Evolutionary conservation across 2,797 vertebrate genomes (phyloP).

Genomic region (Poecilia velifera): DNA sequence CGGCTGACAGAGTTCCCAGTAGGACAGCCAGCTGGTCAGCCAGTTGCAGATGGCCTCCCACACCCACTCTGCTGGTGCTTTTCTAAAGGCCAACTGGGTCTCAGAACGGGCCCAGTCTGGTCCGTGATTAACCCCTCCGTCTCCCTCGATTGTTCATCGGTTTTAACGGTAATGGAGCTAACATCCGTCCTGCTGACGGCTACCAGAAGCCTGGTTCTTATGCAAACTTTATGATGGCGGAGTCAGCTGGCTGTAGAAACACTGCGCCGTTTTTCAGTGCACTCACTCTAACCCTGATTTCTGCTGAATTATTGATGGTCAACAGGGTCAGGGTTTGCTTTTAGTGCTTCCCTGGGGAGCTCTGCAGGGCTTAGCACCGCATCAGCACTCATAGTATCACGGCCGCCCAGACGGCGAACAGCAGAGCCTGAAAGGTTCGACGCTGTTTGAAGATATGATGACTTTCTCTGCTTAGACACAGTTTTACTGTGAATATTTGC

Average conservation of each 20-base stretch:
- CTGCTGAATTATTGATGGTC: conserved; percentile 91
- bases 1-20: conserved; percentile 21
- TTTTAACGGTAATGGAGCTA: conserved; percentile 84
- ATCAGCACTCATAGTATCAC: conserved; percentile 84
- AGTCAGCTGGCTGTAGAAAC: conserved; percentile 82
- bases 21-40: conserved; percentile 32
- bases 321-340: conserved; percentile 87
- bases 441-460: neutral
- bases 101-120: conserved; percentile 39
- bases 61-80: conserved; percentile 23
- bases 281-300: conserved; percentile 92
- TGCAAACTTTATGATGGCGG: conserved; percentile 89
- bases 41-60: conserved; percentile 32
- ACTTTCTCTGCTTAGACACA: neutral
- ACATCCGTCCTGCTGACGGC: conserved; percentile 81
- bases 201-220: conserved; percentile 77
- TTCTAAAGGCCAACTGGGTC: conserved; percentile 37
- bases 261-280: conserved; percentile 80
- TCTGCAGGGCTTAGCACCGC: conserved; percentile 58
- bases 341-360: conserved; percentile 84
- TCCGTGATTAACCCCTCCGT: conserved; percentile 64
- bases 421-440: conserved; percentile 15
- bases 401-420: conserved; percentile 62
- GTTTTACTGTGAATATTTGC: neutral
- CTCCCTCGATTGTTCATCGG: conserved; percentile 6